Base-by-base conservation (phyloP, 2,797 vertebrate genomes). In the Acanthopagrus latus region DNA sequence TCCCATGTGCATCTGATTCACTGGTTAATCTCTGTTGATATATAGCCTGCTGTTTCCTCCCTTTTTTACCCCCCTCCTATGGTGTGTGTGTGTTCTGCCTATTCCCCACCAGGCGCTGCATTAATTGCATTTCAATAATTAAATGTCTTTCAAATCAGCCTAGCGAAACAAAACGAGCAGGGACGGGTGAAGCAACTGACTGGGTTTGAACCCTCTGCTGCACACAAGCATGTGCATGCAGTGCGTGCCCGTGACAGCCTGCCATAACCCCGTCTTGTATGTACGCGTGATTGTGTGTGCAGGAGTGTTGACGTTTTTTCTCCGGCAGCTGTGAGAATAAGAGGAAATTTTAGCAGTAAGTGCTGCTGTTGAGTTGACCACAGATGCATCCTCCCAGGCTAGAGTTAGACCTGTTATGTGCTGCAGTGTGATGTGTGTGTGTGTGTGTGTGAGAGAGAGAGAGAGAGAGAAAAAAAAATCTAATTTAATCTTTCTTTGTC, bases 111-210 rank as follows among this genome's bases (percentile, higher is more conserved):
- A 64, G 89, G 83, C 7, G 17, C 68, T 86, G 70, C 86, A 86
- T 88, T 93, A 92, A 93, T 92, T 90, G 89, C 81, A 85, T 92
- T 91, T 93, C 87, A 93, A 90, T 93, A 92, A 94, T 92, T 92
- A 91, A 92, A 92, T 89, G 86, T 85, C 83, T 91, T 86, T 88
- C 70, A 89, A 91, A 91, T 87, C 87, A 86, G 76, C 82, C 80
- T 66, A 55, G 75, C 44, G 21, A 81, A 89, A 85, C 77, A 79
- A 74, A 87, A 87, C 7, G n/a, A 70, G 51, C 41, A 17, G 59
- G 58, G 74, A 76, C 41, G 50, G 48, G 54, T 81, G 71, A 83
- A 46, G 64, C 56, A 76, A 56, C 52, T 29, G 62, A 27, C 63
- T 66, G 66, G 58, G 55, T 76, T 25, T 75, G 25, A 64, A 72